phyloP scores from a whole-genome alignment of 2,797 vertebrate species.

The Lacerta viridis region DNA sequence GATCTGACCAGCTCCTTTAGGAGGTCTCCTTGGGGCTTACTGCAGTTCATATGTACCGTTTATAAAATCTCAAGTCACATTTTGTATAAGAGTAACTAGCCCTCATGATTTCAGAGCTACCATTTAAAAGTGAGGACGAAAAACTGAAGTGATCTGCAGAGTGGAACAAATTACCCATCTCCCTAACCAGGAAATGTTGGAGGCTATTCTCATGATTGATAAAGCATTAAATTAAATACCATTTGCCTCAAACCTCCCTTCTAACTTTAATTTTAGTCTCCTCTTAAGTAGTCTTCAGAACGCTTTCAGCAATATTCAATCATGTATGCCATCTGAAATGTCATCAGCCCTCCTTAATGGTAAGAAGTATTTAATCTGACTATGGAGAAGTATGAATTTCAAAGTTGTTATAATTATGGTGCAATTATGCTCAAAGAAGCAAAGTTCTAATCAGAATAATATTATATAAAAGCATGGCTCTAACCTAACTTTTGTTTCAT shows the following conservation, averaged over 20 bases:
- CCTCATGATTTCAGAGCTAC: background rate
- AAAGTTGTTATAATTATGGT: background rate
- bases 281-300: background rate
- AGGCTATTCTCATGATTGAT: background rate
- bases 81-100: background rate
- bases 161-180: too few relatives aligned
- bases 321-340: background rate
- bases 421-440: background rate
- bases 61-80: background rate
- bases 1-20: too few relatives aligned
- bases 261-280: background rate
- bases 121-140: background rate
- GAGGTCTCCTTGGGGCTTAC: too few relatives aligned
- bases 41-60: background rate
- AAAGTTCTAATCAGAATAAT: conserved; percentile 6
- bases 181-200: background rate
- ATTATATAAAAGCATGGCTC: background rate
- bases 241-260: background rate
- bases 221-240: background rate
- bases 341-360: background rate
- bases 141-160: background rate
- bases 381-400: background rate
- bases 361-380: background rate
- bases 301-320: background rate
- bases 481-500: background rate